Evolutionary conservation across 2,113 vertebrate genomes (phyloP), one percentile per base, ranked within the genome.

Genomic region (Heterotilapia buettikoferi): DNA sequence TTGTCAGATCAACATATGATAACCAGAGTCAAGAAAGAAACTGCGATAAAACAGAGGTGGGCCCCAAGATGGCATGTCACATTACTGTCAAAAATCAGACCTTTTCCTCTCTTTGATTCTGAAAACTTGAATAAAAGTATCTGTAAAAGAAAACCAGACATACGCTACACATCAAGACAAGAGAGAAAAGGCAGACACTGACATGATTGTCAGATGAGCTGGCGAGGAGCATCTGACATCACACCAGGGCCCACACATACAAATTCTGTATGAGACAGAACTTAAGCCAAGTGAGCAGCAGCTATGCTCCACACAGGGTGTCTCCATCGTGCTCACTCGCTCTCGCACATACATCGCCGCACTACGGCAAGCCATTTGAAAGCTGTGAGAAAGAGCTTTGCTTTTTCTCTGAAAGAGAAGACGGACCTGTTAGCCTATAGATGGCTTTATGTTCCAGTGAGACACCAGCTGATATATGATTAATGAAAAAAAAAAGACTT

Each of bases 281-380:
- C 56, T 90, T 52, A 68, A 71, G 88, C 92, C 92, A 94, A 95
- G 21, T 94, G 90, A 94, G 93, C 92, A 94, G 90, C 90, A 92
- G 91, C 89, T 71, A 88, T 84, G 59, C 59, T 88, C 88, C 91
- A 94, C 93, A 94, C 76, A 52, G 84, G 57, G 40, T 78, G 82
- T 89, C 86, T 89, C 73, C 80, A 73, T 86, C 85, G 54, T 82
- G 80, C 84, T 54, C 59, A 9, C 80, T 84, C 36, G 5, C 73
- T 78, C 71, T 78, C 6, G 21, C 71, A 50, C 71, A 78, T 78
- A 50, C 24, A 78, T 82, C 4, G n/a, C 40, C 11, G 50, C 76
- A 24, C 31, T 24, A 63, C n/a, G 6, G n/a, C 63, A 83, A 78
- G 57, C 78, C 47, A 71, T 57, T 76, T 33, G 33, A 68, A 61